These are phyloP conservation scores for Phaenicophaeus curvirostris DNA, from an alignment of 2,797 vertebrate genomes.

Conservation along the genomic window DNA sequence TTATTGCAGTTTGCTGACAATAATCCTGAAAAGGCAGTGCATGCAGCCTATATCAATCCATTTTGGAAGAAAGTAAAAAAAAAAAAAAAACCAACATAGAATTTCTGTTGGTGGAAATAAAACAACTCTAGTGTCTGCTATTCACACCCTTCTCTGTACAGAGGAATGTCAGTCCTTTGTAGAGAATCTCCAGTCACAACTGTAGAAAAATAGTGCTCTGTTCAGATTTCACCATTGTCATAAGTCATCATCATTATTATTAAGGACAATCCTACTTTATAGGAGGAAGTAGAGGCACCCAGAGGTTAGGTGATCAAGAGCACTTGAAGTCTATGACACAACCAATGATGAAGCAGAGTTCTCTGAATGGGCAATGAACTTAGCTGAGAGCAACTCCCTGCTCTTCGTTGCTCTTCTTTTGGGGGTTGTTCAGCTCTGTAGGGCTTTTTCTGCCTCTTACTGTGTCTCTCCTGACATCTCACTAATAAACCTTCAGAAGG, in stretches of 20 bases:
- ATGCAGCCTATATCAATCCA: background rate
- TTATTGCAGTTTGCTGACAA: background rate
- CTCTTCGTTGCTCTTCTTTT: background rate
- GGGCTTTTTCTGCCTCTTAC: background rate
- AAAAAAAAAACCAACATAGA: background rate
- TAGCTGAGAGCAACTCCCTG: background rate
- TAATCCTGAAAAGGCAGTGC: background rate
- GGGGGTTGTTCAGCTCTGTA: background rate
- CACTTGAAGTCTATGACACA: background rate
- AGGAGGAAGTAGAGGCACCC: background rate
- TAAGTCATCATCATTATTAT: background rate
- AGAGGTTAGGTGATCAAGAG: background rate
- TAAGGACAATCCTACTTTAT: background rate
- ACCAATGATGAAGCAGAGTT: background rate
- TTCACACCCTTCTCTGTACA: background rate
- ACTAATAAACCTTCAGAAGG: background rate
- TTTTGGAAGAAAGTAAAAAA: background rate
- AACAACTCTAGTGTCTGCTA: background rate
- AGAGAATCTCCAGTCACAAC: accelerated
- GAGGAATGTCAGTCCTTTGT: background rate
- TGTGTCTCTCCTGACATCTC: background rate
- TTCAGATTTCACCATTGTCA: background rate
- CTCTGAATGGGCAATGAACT: background rate
- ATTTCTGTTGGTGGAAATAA: background rate
- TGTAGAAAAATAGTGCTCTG: background rate